Conservation (phyloP, 2,888 invertebrate genomes). For the Lycia hirtaria region DNA sequence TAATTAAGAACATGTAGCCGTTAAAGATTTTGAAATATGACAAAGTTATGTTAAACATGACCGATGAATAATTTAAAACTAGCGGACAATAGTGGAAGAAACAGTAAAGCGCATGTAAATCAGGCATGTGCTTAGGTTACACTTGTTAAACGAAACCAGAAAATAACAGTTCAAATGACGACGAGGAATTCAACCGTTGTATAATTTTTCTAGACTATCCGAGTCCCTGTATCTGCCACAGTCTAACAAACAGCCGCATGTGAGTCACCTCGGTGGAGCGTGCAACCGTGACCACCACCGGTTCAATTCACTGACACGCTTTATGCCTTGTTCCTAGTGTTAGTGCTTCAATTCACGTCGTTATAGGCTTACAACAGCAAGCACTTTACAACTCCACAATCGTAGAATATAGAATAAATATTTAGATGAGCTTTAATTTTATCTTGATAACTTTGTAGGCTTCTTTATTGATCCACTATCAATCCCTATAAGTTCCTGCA, state of each 20-base stretch:
- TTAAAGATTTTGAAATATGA: conserved; percentile 22
- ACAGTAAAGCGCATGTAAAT: background rate
- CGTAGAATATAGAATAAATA: background rate
- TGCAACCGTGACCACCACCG: conserved; percentile 55
- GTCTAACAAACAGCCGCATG: conserved; percentile 32
- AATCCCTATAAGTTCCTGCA: background rate
- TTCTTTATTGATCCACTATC: background rate
- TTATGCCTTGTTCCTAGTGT: conserved; percentile 28
- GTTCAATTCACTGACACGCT: conserved; percentile 44
- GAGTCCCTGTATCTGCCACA: conserved; percentile 5
- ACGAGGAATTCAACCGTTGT: conserved; percentile 9
- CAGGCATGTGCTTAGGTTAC: too few species aligned
- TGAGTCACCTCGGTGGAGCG: conserved; percentile 53
- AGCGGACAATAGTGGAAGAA: background rate
- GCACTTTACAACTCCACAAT: background rate
- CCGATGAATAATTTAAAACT: background rate
- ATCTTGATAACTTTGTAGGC: background rate
- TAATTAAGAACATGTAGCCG: conserved; percentile 25
- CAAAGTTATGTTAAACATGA: background rate
- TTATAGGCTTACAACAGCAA: conserved; percentile 4
- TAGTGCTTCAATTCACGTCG: conserved; percentile 32
- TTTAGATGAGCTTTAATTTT: background rate
- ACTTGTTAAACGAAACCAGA: too few species aligned
- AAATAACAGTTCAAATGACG: background rate
- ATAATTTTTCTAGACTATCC: conserved; percentile 10